phyloP scores from a whole-genome alignment of 1,140 invertebrate species.

The Cepaea nemoralis region DNA sequence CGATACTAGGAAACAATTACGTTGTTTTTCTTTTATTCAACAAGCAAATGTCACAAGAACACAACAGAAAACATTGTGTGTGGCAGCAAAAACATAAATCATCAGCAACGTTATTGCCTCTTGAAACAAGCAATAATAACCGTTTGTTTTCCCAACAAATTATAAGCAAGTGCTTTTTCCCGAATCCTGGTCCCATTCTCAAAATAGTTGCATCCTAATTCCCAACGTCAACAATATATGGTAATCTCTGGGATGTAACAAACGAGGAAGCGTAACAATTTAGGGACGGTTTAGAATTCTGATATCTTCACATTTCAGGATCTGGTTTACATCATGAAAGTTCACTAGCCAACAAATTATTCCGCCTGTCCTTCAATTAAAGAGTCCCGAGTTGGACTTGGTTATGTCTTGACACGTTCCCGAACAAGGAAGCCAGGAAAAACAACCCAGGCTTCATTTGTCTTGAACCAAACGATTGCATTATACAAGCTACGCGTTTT shows the following conservation, averaged over 20 bases:
- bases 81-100: background rate
- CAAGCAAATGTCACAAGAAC: too few relatives aligned
- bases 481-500: too few relatives aligned
- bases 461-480: too few relatives aligned
- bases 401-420: constrained; percentile 12
- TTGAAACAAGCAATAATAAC: background rate
- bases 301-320: constrained; percentile 18
- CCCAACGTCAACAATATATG: constrained; percentile 1
- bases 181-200: background rate
- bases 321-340: constrained; percentile 23
- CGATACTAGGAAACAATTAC: too few relatives aligned
- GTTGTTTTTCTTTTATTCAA: too few relatives aligned
- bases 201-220: background rate
- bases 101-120: background rate
- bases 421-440: too few relatives aligned
- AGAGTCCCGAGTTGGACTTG: background rate
- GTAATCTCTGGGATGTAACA: background rate
- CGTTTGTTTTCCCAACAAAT: background rate
- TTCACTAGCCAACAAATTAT: constrained; percentile 23
- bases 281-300: constrained; percentile 8
- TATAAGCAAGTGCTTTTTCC: background rate
- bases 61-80: too few relatives aligned
- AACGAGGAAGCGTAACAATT: background rate
- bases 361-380: constrained; percentile 32
- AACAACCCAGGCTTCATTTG: too few relatives aligned